Evolutionary conservation across 2,888 invertebrate genomes (phyloP), one percentile per base, ranked within the genome.

Genomic region (Microplitis deprimator): DNA sequence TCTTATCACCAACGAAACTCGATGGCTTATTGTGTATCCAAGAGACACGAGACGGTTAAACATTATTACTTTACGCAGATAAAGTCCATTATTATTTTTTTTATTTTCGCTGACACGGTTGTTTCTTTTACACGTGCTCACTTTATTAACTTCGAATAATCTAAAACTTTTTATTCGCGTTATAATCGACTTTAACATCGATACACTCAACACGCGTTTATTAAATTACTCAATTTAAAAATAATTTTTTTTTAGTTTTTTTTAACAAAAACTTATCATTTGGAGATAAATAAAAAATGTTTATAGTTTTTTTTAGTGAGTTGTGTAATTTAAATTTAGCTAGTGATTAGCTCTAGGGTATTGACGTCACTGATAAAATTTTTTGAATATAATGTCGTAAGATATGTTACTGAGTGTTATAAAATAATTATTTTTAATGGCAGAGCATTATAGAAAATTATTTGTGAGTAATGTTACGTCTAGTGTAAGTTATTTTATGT

Each of bases 1-100:
- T 62, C 62, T 62, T 62, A 62, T 62, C 62, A 62, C 13, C 8
- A 62, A 62, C 17, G 16, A 20, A 62, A 62, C 62, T 62, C 20
- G 17, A 50, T 13, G 50, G 13, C 13, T 50, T 13, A 50, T 50
- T 50, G 50, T 50, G 13, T 50, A 50, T 50, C 50, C 50, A 50
- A 50, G 50, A 50, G 50, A 50, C 50, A 50, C 8, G 50, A 50
- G 50, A 50, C 50, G 8, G 13, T 50, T 50, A 13, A 50, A 50
- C 50, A 50, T 50, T 50, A 50, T 10, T 50, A 13, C 50, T 50
- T 50, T 50, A 50, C 50, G 50, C 8, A 50, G 50, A 50, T 50
- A 50, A 50, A 50, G 50, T 50, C 50, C 50, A 50, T 50, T 50
- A 50, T 50, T 50, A 29, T 50, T 50, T 50, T 50, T 41, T 41